phyloP scores from a whole-genome alignment of 2,888 invertebrate genomes.

The Eurois occulta region DNA sequence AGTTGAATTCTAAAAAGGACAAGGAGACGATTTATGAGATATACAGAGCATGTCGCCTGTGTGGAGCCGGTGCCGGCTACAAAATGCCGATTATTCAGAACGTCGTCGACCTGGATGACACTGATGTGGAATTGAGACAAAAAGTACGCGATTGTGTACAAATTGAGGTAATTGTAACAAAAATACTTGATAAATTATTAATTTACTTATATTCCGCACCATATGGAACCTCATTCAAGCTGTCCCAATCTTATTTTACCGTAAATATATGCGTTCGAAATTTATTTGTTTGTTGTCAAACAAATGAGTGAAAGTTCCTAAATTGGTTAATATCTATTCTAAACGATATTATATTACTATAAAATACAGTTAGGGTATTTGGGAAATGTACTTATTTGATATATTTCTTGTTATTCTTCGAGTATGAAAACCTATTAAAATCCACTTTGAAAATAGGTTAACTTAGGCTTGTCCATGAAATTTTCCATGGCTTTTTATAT shows the following conservation, averaged over 20 bases:
- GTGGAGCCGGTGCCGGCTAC: conserved; percentile 88
- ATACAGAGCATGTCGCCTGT: conserved; percentile 87
- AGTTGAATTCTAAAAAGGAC: conserved; percentile 74
- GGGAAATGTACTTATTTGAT: not conserved
- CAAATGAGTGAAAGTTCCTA: conserved; percentile 46
- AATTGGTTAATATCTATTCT: not conserved
- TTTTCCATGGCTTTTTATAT: not conserved
- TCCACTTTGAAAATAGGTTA: conserved; percentile 29
- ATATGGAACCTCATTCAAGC: not conserved
- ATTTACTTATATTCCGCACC: not conserved
- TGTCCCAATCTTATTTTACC: not conserved
- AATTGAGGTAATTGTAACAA: conserved; percentile 81
- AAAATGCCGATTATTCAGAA: conserved; percentile 89
- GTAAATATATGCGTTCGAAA: conserved; percentile 31
- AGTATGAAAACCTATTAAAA: not conserved
- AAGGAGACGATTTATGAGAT: conserved; percentile 85
- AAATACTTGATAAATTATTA: not conserved
- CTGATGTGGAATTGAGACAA: conserved; percentile 80
- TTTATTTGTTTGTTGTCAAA: conserved; percentile 67
- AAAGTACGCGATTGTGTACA: conserved; percentile 88
- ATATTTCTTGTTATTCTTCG: not conserved
- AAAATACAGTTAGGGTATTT: not conserved
- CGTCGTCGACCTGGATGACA: conserved; percentile 77
- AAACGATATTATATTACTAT: not conserved
- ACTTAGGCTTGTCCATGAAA: not conserved